phyloP scores from a whole-genome alignment of 2,888 invertebrate genomes.

The Heteromyza rotundicornis region DNA sequence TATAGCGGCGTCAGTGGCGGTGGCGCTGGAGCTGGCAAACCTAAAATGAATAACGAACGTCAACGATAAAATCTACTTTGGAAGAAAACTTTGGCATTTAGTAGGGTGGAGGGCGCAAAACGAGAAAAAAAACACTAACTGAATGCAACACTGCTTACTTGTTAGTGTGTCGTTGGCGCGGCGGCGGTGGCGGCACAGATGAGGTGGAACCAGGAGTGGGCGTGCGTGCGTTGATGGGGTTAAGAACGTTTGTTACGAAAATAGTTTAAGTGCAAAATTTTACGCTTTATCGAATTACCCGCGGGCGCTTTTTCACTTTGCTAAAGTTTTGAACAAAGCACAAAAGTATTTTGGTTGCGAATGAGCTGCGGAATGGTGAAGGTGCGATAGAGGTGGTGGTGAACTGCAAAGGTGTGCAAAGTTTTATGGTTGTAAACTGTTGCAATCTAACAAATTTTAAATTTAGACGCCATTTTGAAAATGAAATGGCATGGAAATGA shows the following conservation, averaged over 20 bases:
- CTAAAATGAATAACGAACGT: slow-evolving; percentile 1
- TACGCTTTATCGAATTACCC: slow-evolving; percentile 61
- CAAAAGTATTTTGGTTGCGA: not conserved
- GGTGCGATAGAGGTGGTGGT: no score
- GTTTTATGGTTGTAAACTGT: not conserved
- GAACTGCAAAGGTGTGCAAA: not conserved
- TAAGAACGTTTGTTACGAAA: slow-evolving; percentile 35
- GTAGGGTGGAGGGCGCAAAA: not conserved
- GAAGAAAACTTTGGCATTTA: slow-evolving; percentile 22
- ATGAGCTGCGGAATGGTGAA: no score
- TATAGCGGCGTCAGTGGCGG: not conserved
- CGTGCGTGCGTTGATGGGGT: not conserved
- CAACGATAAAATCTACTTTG: slow-evolving; percentile 2
- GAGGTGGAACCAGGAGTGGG: not conserved
- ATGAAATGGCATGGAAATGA: no score
- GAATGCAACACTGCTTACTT: not conserved
- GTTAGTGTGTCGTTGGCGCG: no score
- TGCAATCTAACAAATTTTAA: slow-evolving; percentile 1
- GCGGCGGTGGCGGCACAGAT: not conserved
- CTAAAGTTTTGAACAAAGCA: not conserved
- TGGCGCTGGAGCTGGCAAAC: not conserved
- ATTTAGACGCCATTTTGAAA: no score
- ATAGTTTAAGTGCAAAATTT: slow-evolving; percentile 58
- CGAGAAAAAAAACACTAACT: not conserved
- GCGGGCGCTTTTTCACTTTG: slow-evolving; percentile 46